A percentile compares a stretch with the other conserved stretches of the same genome.
Conservation (phyloP, 2,888 invertebrate species). For the Tridacna gigas region DNA sequence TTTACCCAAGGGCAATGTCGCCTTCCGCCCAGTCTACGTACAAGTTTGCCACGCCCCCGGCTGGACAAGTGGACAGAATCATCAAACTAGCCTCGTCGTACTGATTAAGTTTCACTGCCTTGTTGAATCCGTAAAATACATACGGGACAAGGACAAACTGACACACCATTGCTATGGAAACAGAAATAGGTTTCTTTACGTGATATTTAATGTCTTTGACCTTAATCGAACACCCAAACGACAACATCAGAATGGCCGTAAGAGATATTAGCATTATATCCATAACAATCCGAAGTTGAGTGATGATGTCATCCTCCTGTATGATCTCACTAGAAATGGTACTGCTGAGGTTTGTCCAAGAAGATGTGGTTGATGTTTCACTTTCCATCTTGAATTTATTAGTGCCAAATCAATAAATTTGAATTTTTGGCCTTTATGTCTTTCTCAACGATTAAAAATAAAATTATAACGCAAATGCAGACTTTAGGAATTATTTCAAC, state of each 20-base stretch:
- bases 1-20: slow-evolving; percentile 37
- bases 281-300: slow-evolving; percentile 20
- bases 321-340: background rate
- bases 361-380: background rate
- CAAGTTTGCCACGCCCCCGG: slow-evolving; percentile 36
- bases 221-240: slow-evolving; percentile 36
- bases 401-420: background rate
- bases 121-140: slow-evolving; percentile 26
- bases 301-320: slow-evolving; percentile 6
- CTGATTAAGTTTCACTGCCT: slow-evolving; percentile 11
- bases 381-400: background rate
- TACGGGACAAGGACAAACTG: slow-evolving; percentile 38
- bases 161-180: slow-evolving; percentile 21
- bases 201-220: slow-evolving; percentile 26
- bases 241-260: slow-evolving; percentile 34
- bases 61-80: slow-evolving; percentile 36
- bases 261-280: slow-evolving; percentile 29
- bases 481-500: too few species aligned
- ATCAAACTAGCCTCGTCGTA: slow-evolving; percentile 25
- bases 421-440: background rate
- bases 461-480: too few species aligned
- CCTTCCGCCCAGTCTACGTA: slow-evolving; percentile 34
- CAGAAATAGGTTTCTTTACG: slow-evolving; percentile 32
- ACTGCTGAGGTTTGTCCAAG: background rate
- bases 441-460: too few species aligned